Percentiles rank a stretch among this genome's conserved stretches.
Evolutionary conservation across 2,888 invertebrate species (phyloP).

Genomic region (Eucera pruinosa): DNA sequence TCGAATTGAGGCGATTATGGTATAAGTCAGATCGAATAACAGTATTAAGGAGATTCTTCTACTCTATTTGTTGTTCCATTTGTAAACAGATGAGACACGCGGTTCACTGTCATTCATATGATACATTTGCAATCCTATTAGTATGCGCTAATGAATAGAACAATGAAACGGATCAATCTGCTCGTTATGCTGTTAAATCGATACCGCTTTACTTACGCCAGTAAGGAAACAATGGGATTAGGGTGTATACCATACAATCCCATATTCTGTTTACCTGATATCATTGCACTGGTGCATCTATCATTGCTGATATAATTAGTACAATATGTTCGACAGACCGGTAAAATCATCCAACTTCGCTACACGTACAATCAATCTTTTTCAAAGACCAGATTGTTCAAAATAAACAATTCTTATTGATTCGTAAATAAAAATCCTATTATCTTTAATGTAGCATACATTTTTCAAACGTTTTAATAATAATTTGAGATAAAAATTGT

Average conservation of each 20-base stretch:
- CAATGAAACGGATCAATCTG: slow-evolving; percentile 60
- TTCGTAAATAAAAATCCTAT: too few species aligned
- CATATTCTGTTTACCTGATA: slow-evolving; percentile 16
- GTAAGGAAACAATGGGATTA: slow-evolving; percentile 50
- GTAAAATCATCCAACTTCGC: slow-evolving; percentile 10
- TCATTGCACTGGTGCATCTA: slow-evolving; percentile 6
- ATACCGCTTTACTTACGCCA: slow-evolving; percentile 40
- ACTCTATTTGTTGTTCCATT: too few species aligned
- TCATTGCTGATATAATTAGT: neutral
- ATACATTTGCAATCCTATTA: slow-evolving; percentile 54
- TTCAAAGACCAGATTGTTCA: too few species aligned
- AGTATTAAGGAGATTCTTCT: slow-evolving; percentile 34
- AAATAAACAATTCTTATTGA: too few species aligned
- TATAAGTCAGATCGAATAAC: slow-evolving; percentile 1
- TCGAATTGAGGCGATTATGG: neutral
- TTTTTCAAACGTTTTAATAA: too few species aligned
- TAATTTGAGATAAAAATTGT: too few species aligned
- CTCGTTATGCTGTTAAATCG: slow-evolving; percentile 47
- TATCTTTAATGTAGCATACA: too few species aligned
- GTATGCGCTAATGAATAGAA: slow-evolving; percentile 55
- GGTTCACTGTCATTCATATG: slow-evolving; percentile 20
- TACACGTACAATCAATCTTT: neutral
- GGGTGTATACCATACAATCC: slow-evolving; percentile 28
- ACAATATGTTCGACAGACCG: slow-evolving; percentile 5
- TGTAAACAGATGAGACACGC: slow-evolving; percentile 12